Conservation (phyloP, 2,797 vertebrate genomes). For the Phrynocephalus vlangalii region DNA sequence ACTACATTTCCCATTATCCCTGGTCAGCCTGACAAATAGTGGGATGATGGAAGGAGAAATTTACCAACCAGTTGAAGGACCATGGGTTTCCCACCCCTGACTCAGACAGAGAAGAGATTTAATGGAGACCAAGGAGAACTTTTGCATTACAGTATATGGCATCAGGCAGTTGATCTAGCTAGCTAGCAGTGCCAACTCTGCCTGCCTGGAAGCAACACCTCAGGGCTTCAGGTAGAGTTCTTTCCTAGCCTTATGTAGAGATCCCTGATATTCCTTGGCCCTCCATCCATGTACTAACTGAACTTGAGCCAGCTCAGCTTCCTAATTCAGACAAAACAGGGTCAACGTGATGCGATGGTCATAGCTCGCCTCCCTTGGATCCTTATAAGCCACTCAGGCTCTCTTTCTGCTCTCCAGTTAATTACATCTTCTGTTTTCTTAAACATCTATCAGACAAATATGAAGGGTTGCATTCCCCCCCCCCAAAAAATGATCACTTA, state of each 20-base stretch:
- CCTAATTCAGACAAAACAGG: no score
- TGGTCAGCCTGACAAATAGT: background rate
- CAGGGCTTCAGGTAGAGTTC: no score
- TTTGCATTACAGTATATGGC: background rate
- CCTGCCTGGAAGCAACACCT: no score
- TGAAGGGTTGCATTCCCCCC: conserved; percentile 35
- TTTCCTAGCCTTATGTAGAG: no score
- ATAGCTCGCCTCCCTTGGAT: background rate
- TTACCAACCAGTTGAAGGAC: background rate
- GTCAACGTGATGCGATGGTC: background rate
- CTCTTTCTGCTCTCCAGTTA: conserved; percentile 30
- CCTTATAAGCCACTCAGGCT: background rate
- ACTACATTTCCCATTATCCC: background rate
- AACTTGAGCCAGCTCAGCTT: no score
- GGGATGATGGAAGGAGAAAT: background rate
- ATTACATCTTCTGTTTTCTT: conserved; percentile 35
- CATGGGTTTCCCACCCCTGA: background rate
- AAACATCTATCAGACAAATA: conserved; percentile 36
- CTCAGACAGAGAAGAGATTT: background rate
- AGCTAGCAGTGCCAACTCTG: no score
- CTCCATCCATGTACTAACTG: no score
- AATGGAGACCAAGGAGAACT: background rate
- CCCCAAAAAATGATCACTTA: conserved; percentile 20
- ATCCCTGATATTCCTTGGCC: no score
- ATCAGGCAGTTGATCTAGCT: no score